A percentile compares a stretch with the other conserved stretches of the same genome.
Evolutionary conservation across 2,888 invertebrate genomes (phyloP).

Genomic region (Hypomecis atomaria): DNA sequence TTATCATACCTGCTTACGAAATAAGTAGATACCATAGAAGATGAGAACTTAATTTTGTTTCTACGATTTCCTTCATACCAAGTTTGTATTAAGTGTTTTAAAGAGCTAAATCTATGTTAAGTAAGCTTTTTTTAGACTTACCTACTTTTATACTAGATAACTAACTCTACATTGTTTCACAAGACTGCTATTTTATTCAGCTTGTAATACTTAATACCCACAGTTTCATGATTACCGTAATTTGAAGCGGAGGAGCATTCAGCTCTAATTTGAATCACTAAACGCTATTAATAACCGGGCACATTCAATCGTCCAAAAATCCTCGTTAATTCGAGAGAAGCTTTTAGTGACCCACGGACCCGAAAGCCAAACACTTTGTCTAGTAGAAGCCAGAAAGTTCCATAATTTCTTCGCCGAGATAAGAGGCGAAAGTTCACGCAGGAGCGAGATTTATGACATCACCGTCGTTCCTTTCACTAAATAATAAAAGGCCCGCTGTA

Average conservation of each 20-base stretch:
- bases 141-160: no score
- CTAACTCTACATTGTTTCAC: conserved; percentile 27
- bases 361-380: conserved; percentile 83
- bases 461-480: conserved; percentile 84
- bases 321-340: conserved; percentile 73
- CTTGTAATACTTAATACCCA: conserved; percentile 47
- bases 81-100: no score
- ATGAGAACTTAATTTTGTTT: no score
- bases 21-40: no score
- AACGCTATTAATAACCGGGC: conserved; percentile 27
- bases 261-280: conserved; percentile 25
- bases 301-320: conserved; percentile 57
- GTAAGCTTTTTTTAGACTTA: no score
- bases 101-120: no score
- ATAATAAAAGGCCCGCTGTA: conserved; percentile 84
- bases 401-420: conserved; percentile 83
- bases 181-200: conserved; percentile 48
- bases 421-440: conserved; percentile 84
- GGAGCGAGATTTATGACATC: conserved; percentile 84
- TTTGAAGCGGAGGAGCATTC: conserved; percentile 25
- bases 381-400: conserved; percentile 82
- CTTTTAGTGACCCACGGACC: conserved; percentile 77
- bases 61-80: no score
- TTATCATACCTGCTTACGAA: no score
- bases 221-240: conserved; percentile 46